phyloP scores from a whole-genome alignment of 1,140 invertebrate species.

The Oscheius sp. region DNA sequence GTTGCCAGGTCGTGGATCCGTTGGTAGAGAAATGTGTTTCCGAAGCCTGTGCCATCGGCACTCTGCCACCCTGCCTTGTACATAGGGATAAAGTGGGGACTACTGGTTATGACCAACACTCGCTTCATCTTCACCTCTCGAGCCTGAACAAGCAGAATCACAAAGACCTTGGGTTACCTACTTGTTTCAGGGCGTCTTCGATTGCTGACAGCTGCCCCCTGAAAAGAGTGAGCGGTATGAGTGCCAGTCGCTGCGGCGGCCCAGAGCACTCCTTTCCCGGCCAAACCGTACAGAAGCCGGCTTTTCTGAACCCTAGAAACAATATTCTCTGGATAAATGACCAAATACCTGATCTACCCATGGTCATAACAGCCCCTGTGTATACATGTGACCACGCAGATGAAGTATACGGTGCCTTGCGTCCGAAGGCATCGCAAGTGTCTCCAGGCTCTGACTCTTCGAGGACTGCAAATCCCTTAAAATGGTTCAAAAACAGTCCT shows the following conservation, averaged over 20 bases:
- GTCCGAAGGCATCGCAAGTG: background rate
- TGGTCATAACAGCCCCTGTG: background rate
- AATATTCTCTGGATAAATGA: background rate
- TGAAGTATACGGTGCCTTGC: background rate
- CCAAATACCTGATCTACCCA: background rate
- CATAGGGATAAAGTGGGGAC: constrained; percentile 10
- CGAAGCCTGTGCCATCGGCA: background rate
- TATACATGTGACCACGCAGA: background rate
- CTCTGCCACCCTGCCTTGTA: background rate
- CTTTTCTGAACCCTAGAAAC: constrained; percentile 8
- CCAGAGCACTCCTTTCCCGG: background rate
- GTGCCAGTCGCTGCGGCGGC: background rate
- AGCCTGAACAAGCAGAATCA: background rate
- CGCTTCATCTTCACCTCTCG: background rate
- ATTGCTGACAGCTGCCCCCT: constrained; percentile 15
- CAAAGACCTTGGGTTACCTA: background rate
- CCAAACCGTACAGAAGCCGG: constrained; percentile 17
- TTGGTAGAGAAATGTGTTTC: background rate
- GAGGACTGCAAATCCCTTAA: no score
- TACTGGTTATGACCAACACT: background rate
- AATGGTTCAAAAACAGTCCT: no score
- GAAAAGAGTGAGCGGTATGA: constrained; percentile 8
- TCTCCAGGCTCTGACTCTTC: no score
- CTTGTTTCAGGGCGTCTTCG: constrained; percentile 12
- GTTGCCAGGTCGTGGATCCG: background rate